Evolutionary conservation across 2,888 invertebrate species (phyloP).

Genomic region (Drosophila mimetica): DNA sequence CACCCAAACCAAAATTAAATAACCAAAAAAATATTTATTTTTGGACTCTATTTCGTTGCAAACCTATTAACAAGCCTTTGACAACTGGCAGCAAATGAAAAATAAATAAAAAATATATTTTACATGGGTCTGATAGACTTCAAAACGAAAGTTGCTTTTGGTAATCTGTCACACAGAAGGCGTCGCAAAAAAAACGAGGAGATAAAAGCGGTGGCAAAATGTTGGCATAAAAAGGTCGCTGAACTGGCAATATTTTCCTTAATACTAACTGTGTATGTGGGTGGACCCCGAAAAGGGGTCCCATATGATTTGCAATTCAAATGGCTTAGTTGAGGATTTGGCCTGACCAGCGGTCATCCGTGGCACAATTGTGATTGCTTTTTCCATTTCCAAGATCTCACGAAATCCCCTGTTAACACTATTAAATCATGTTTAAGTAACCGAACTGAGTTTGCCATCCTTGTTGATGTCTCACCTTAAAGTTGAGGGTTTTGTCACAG

Average conservation of each 20-base stretch:
- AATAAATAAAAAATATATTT: conserved; percentile 45
- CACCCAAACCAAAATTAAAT: background rate
- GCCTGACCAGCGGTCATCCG: conserved; percentile 24
- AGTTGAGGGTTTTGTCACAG: conserved; percentile 48
- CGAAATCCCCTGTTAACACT: conserved; percentile 35
- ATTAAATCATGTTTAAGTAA: conserved; percentile 29
- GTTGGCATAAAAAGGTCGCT: conserved; percentile 43
- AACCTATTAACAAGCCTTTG: conserved; percentile 10
- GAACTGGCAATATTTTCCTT: conserved; percentile 41
- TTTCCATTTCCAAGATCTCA: conserved; percentile 5
- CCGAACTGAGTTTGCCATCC: background rate
- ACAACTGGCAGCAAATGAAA: conserved; percentile 39
- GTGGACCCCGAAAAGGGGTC: conserved; percentile 30
- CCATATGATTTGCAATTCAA: conserved; percentile 52
- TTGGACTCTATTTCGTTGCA: conserved; percentile 1
- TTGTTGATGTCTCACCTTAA: conserved; percentile 35
- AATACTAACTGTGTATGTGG: conserved; percentile 19
- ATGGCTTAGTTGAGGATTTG: conserved; percentile 52
- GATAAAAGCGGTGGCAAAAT: conserved; percentile 40
- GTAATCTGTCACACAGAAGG: conserved; percentile 47
- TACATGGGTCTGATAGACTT: conserved; percentile 29
- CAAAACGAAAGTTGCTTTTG: conserved; percentile 32
- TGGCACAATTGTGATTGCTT: conserved; percentile 25
- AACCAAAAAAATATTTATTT: conserved; percentile 12
- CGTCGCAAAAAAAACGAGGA: conserved; percentile 12